Conservation (phyloP, 2,113 vertebrate genomes). For the Corythaixoides concolor region DNA sequence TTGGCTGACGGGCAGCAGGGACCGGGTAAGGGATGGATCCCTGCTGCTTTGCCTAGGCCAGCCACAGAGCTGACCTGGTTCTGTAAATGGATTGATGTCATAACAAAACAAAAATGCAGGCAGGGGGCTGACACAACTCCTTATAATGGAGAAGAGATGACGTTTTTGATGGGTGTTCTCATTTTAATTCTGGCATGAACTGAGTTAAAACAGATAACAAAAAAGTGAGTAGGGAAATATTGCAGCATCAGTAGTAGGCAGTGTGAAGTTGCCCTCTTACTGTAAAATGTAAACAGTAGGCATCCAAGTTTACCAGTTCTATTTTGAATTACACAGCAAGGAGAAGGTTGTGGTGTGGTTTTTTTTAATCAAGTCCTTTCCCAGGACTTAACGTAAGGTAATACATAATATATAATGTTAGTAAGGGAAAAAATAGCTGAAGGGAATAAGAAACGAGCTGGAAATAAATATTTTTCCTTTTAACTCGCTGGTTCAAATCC, state of each 20-base stretch:
- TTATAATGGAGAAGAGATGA: not conserved
- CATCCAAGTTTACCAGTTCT: not conserved
- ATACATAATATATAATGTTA: slow-evolving; percentile 12
- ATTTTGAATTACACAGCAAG: not conserved
- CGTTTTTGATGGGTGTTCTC: not conserved
- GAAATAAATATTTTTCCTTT: slow-evolving; percentile 11
- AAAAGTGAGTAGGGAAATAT: slow-evolving; percentile 24
- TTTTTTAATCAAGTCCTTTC: not conserved
- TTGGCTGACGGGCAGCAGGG: not conserved
- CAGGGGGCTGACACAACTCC: not conserved
- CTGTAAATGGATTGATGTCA: not conserved
- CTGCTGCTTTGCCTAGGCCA: not conserved
- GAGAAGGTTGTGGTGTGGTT: not conserved
- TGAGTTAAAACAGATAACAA: slow-evolving; percentile 1
- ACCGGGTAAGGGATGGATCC: not conserved
- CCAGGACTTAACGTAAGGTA: not conserved
- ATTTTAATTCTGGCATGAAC: not conserved
- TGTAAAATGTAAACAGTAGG: slow-evolving; percentile 32
- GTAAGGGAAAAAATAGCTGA: not conserved
- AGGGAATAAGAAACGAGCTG: not conserved
- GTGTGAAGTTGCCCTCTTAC: slow-evolving; percentile 46
- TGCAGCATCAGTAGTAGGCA: slow-evolving; percentile 32
- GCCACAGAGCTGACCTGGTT: not conserved
- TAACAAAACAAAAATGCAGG: not conserved
- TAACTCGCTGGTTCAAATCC: not conserved